phyloP scores from a whole-genome alignment of 1,140 invertebrate genomes.

The Drosophila busckii region DNA sequence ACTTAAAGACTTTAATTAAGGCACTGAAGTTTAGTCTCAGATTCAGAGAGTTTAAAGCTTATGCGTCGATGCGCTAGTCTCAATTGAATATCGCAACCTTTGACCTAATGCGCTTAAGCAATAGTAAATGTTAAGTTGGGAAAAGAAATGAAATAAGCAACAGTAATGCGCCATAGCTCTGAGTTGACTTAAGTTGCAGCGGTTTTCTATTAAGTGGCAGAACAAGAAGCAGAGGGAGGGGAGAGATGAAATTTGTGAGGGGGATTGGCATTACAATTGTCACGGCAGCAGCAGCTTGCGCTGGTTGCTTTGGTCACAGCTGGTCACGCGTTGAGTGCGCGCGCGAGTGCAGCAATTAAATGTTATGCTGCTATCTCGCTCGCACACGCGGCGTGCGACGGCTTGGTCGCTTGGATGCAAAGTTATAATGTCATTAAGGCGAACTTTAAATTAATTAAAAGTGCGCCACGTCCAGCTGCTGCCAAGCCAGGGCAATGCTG shows the following conservation, averaged over 20 bases:
- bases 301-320: constrained; percentile 40
- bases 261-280: constrained; percentile 24
- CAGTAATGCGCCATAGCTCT: no score
- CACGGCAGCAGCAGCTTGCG: constrained; percentile 20
- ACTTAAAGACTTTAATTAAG: no score
- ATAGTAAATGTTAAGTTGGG: no score
- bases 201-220: no score
- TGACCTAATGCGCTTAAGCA: no score
- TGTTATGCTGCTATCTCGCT: constrained; percentile 27
- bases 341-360: constrained; percentile 67
- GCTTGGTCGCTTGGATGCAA: constrained; percentile 40
- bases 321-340: constrained; percentile 46
- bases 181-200: no score
- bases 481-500: constrained; percentile 42
- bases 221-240: no score
- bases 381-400: constrained; percentile 15
- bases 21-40: no score
- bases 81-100: no score
- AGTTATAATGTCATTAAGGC: constrained; percentile 74
- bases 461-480: constrained; percentile 61
- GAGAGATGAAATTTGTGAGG: not conserved
- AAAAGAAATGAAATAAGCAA: no score
- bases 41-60: no score
- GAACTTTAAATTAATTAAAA: constrained; percentile 77
- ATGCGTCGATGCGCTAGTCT: no score